Conservation (phyloP, 2,888 invertebrate genomes). For the Stictocephala bisonia region DNA sequence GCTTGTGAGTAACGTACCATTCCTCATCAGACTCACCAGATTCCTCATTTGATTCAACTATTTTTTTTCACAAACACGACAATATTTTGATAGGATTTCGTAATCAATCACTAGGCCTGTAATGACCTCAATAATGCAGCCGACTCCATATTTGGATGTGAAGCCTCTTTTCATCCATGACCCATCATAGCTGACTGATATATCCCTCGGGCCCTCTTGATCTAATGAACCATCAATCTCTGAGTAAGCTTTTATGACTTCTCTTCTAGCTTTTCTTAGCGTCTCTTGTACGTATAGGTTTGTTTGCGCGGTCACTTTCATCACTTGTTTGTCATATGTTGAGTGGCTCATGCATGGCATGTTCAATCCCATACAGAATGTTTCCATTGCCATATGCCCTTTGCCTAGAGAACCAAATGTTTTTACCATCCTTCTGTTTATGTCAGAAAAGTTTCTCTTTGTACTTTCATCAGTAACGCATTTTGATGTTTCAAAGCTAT, state of each 20-base stretch:
- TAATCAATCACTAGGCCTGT: constrained; percentile 26
- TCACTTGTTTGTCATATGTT: constrained; percentile 27
- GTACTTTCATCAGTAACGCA: not conserved
- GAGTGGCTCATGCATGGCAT: constrained; percentile 32
- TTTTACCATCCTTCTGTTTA: constrained; percentile 39
- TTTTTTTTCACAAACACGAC: constrained; percentile 47
- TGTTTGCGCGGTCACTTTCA: constrained; percentile 27
- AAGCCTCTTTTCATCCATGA: constrained; percentile 7
- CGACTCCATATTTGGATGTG: constrained; percentile 6
- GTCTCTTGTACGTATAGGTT: constrained; percentile 8
- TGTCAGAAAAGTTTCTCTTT: constrained; percentile 21
- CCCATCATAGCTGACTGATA: constrained; percentile 8
- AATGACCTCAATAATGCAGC: constrained; percentile 16
- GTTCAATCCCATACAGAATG: constrained; percentile 35
- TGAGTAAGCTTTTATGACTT: constrained; percentile 14
- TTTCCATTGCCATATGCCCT: constrained; percentile 51
- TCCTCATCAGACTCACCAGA: constrained; percentile 44
- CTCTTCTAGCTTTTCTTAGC: constrained; percentile 26
- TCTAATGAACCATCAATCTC: constrained; percentile 15
- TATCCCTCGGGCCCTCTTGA: not conserved
- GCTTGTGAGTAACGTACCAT: constrained; percentile 19
- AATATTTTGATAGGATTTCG: constrained; percentile 16
- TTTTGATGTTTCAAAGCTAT: constrained; percentile 27
- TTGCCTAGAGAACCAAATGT: constrained; percentile 51
- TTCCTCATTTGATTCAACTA: constrained; percentile 41